These are phyloP conservation scores for Cheirogaleus major DNA, from an alignment of 2,797 vertebrate species.

Conservation along the genomic window DNA sequence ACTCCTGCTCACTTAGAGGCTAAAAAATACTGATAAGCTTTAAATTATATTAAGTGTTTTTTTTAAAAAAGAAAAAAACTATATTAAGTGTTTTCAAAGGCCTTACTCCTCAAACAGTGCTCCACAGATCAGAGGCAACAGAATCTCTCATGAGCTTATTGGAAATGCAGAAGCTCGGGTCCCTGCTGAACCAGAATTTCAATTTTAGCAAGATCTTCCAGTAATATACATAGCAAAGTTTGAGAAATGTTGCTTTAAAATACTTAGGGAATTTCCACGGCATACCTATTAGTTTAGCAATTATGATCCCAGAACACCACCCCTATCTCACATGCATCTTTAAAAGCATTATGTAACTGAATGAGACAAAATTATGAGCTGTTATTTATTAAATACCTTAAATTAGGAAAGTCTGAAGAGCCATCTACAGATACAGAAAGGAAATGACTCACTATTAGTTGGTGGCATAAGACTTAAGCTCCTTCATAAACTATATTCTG, in stretches of 20 bases:
- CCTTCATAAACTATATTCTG: not conserved
- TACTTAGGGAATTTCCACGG: constrained; percentile 68
- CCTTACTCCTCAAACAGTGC: constrained; percentile 7
- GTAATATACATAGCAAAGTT: not conserved
- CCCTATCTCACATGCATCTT: not conserved
- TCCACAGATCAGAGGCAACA: not conserved
- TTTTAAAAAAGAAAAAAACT: constrained; percentile 1
- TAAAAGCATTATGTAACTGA: constrained; percentile 73
- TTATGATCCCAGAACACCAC: not conserved
- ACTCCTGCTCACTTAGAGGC: constrained; percentile 12
- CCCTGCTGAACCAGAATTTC: constrained; percentile 12
- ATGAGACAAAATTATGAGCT: constrained; percentile 61
- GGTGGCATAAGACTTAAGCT: constrained; percentile 41
- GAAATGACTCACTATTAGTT: not conserved
- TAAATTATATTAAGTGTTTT: constrained; percentile 45
- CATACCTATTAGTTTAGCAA: constrained; percentile 67
- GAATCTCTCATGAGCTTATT: not conserved
- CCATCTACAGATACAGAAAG: constrained; percentile 49
- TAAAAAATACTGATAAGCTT: constrained; percentile 38
- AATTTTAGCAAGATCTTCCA: constrained; percentile 43
- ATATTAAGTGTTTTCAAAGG: constrained; percentile 70
- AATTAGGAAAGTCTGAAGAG: constrained; percentile 63
- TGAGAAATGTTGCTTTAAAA: constrained; percentile 6
- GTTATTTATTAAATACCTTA: constrained; percentile 71
- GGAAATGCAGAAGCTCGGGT: constrained; percentile 19